Percentiles rank a stretch among this genome's conserved stretches.
These are phyloP conservation scores for Mesaphorura yosii DNA, from an alignment of 1,140 invertebrate genomes.

Conservation along the genomic window DNA sequence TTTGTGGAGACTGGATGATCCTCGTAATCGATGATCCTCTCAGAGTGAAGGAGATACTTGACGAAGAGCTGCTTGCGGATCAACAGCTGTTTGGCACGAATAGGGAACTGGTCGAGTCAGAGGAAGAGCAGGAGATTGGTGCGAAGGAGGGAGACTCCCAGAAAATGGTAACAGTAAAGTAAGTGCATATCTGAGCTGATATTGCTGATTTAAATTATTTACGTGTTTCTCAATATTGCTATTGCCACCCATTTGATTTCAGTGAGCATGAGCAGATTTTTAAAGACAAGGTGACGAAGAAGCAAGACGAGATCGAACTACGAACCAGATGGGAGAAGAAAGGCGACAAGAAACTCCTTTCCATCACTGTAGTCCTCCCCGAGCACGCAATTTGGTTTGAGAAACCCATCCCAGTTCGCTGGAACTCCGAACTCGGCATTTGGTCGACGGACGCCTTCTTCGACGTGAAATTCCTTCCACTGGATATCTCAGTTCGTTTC, in stretches of 20 bases:
- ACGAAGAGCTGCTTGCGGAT: too few relatives aligned
- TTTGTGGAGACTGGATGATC: background rate
- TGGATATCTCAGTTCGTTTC: constrained; percentile 51
- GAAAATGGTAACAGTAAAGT: too few relatives aligned
- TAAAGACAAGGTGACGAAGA: background rate
- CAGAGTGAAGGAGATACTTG: background rate
- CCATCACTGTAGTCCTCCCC: constrained; percentile 45
- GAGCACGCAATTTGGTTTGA: constrained; percentile 69
- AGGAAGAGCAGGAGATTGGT: background rate
- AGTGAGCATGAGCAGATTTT: too few relatives aligned
- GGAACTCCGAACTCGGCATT: constrained; percentile 46
- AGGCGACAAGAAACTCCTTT: background rate
- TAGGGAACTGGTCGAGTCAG: background rate
- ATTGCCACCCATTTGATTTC: background rate
- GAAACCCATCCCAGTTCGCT: constrained; percentile 63
- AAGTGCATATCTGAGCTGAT: too few relatives aligned
- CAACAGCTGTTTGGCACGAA: too few relatives aligned
- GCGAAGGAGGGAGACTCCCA: background rate
- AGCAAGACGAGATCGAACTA: background rate
- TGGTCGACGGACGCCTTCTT: constrained; percentile 67
- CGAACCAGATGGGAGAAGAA: background rate
- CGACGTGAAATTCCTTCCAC: constrained; percentile 71
- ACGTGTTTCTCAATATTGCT: background rate
- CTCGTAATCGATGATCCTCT: background rate
- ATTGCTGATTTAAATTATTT: constrained; percentile 1